These are phyloP conservation scores for Semicossyphus pulcher DNA, from an alignment of 2,113 vertebrate genomes.

Conservation along the genomic window DNA sequence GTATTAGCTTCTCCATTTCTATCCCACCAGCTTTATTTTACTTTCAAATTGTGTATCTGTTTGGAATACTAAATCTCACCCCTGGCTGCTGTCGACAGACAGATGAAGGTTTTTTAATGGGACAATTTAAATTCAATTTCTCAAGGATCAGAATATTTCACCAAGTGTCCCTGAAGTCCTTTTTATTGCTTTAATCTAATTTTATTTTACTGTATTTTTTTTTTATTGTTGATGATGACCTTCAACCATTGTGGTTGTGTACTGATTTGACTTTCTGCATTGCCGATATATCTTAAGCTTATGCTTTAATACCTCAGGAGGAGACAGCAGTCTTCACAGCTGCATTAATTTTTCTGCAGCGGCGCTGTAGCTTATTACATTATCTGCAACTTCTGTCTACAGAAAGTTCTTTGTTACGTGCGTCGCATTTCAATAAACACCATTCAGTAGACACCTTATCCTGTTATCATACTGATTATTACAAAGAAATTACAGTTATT, in stretches of 20 bases:
- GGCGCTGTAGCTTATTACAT: neutral
- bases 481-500: no score
- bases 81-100: constrained; percentile 29
- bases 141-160: constrained; percentile 43
- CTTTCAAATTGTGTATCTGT: constrained; percentile 59
- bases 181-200: constrained; percentile 48
- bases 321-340: neutral
- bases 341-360: neutral
- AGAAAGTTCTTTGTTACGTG: neutral
- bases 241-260: constrained; percentile 22
- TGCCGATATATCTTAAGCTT: neutral
- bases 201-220: constrained; percentile 22
- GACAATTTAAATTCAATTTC: constrained; percentile 74
- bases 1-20: constrained; percentile 40
- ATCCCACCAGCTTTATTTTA: constrained; percentile 52
- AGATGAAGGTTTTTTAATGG: constrained; percentile 64
- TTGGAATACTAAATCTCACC: constrained; percentile 50
- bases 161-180: constrained; percentile 18
- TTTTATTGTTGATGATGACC: constrained; percentile 23
- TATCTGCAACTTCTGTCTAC: neutral
- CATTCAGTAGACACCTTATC: neutral
- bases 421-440: neutral
- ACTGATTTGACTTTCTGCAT: neutral
- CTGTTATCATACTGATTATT: no score
- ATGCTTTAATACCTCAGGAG: neutral